Evolutionary conservation across 2,113 vertebrate genomes (phyloP).

Genomic region (Brachirus orientalis): DNA sequence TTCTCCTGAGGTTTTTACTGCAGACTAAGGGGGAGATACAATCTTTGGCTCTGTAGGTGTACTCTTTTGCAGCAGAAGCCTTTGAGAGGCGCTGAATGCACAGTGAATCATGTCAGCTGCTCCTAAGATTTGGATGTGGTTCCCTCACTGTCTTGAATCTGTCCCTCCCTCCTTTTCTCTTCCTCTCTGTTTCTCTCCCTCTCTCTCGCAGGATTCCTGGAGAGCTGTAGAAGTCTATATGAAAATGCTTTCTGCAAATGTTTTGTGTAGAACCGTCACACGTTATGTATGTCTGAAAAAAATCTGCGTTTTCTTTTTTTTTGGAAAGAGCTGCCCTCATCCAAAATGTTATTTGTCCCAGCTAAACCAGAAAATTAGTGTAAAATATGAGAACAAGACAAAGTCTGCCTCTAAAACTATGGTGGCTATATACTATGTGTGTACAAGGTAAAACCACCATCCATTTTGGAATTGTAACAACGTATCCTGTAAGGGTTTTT

Average conservation of each 20-base stretch:
- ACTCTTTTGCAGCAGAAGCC: conserved; percentile 38
- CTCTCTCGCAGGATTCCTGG: conserved; percentile 50
- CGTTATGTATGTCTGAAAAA: conserved; percentile 13
- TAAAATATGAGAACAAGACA: neutral
- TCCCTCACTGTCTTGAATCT: conserved; percentile 32
- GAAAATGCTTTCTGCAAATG: conserved; percentile 33
- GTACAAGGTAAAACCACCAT: no score
- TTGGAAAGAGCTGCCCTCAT: neutral
- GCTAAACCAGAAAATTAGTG: neutral
- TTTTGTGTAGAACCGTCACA: neutral
- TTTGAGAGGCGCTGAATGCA: conserved; percentile 43
- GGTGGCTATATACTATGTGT: neutral
- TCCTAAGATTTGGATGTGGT: conserved; percentile 59
- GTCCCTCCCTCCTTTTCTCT: neutral
- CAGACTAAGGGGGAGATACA: conserved; percentile 26
- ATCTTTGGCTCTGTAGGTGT: conserved; percentile 34
- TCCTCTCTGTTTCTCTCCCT: conserved; percentile 14
- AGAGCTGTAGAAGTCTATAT: conserved; percentile 34
- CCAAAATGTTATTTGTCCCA: conserved; percentile 9
- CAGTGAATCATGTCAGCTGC: conserved; percentile 68
- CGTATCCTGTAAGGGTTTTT: no score
- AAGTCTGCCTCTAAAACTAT: neutral
- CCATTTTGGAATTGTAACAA: no score
- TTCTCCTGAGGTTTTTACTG: conserved; percentile 25
- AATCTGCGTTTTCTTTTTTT: neutral